Conservation (phyloP, 2,797 vertebrate genomes). For the Serranus cabrilla region DNA sequence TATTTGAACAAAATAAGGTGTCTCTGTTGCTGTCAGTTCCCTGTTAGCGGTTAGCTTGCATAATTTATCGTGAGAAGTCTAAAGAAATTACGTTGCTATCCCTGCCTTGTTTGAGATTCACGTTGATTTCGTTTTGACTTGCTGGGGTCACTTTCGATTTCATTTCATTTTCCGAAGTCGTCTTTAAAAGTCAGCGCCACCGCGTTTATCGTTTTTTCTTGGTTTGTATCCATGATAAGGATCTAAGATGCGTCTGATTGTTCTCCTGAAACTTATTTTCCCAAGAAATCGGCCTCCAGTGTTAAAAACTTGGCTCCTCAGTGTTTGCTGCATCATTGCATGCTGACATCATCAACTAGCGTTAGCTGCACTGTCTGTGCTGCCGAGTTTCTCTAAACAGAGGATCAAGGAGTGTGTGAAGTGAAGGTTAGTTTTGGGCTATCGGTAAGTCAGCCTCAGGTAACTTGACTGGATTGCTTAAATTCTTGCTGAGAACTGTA, state of each 20-base stretch:
- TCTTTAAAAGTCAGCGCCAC: neutral
- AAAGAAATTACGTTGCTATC: constrained; percentile 8
- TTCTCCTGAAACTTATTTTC: constrained; percentile 19
- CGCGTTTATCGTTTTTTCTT: neutral
- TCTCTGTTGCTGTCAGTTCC: rapidly evolving
- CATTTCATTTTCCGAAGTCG: neutral
- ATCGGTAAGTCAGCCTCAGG: neutral
- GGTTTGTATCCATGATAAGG: neutral
- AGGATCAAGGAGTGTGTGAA: neutral
- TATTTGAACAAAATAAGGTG: neutral
- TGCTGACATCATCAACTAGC: constrained; percentile 75
- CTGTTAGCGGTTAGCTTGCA: neutral
- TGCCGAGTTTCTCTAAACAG: constrained; percentile 5
- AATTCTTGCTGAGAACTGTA: neutral
- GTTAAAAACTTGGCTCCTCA: constrained; percentile 59
- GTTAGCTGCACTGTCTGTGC: constrained; percentile 34
- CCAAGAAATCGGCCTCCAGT: constrained; percentile 16
- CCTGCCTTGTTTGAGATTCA: constrained; percentile 18
- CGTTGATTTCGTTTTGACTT: constrained; percentile 64
- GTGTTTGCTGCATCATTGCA: constrained; percentile 79
- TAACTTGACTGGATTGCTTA: neutral
- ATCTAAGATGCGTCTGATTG: neutral
- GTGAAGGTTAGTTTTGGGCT: neutral
- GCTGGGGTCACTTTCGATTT: constrained; percentile 57
- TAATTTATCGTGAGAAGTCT: neutral